Base-by-base conservation (phyloP, 2,888 invertebrate genomes). In the Oxycera nigricornis region DNA sequence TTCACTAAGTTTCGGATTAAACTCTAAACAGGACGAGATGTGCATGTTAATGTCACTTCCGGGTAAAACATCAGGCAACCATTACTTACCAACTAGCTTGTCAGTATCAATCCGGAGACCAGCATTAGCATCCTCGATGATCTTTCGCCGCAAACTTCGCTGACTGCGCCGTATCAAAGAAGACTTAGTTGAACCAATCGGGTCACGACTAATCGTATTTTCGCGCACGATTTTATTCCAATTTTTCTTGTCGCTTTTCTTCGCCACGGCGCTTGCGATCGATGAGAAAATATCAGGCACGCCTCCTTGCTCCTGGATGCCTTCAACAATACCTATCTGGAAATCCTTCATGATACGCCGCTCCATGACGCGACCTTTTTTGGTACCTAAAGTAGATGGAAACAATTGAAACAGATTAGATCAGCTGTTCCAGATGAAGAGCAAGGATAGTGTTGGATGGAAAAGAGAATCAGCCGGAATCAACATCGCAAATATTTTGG, bases 261-360 rank as follows among this genome's bases (percentile, higher is more conserved):
- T 88, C 0, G 92, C 93, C 77, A 95, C 92, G 2, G 92, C 94
- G 79, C 91, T 91, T 0, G 94, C 95, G 73, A 95, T 90, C 79
- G 94, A 92, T 73, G 91, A 90, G 84, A 95, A 95, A 0, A 95
- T 92, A 82, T 94, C 94, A 0, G 91, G 89, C 22, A 90, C 90
- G 77, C 90, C 90, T 0, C 68, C 74, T 24, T 90, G 88, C 77
- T 90, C 91, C 28, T 92, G 90, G 39, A 94, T 89, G 2, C 92
- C 93, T 82, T 95, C 94, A 0, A 95, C 94, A 73, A 94, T 91
- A 11, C 95, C 95, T 77, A 95, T 95, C 82, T 94, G 94, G 90
- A 95, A 95, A 86, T 95, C 95, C 83, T 94, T 95, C 72, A 94
- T 88, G 17, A 95, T 90, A 39, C 94, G 89, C 20, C 95, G 88